phyloP scores from a whole-genome alignment of 2,797 vertebrate species.

The Sebastes steindachneri region DNA sequence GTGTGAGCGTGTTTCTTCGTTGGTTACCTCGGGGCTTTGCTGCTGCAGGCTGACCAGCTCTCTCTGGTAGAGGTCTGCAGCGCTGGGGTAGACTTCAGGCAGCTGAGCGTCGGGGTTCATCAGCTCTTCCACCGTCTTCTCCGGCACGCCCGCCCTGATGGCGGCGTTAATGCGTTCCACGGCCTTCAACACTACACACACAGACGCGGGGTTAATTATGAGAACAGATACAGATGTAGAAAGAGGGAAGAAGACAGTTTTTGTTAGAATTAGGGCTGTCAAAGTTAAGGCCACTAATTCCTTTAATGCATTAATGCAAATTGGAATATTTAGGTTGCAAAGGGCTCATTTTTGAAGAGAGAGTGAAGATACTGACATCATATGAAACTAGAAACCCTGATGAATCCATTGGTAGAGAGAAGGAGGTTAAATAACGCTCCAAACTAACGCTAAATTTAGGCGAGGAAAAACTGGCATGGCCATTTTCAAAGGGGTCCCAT shows the following conservation, averaged over 20 bases:
- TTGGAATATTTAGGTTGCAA: no score
- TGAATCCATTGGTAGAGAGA: no score
- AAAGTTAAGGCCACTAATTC: no score
- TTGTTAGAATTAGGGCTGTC: no score
- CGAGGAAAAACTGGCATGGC: no score
- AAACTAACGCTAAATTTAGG: no score
- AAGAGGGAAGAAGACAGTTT: background rate
- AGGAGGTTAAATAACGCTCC: no score
- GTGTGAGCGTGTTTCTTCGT: background rate
- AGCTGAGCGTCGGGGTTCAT: constrained; percentile 95
- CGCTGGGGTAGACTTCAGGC: constrained; percentile 90
- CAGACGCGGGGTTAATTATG: background rate
- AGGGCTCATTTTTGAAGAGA: no score
- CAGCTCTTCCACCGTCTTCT: constrained; percentile 91
- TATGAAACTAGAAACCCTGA: no score
- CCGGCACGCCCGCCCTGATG: constrained; percentile 85
- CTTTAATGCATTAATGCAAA: no score
- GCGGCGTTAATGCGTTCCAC: constrained; percentile 91
- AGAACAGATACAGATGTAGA: background rate
- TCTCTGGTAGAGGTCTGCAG: constrained; percentile 94
- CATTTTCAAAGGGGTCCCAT: no score
- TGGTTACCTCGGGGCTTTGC: constrained; percentile 89
- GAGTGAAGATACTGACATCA: no score
- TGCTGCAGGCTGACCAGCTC: constrained; percentile 93
- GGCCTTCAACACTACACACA: constrained; percentile 85